Evolutionary conservation across 2,888 invertebrate genomes (phyloP).

Genomic region (Pristionchus arcanus): DNA sequence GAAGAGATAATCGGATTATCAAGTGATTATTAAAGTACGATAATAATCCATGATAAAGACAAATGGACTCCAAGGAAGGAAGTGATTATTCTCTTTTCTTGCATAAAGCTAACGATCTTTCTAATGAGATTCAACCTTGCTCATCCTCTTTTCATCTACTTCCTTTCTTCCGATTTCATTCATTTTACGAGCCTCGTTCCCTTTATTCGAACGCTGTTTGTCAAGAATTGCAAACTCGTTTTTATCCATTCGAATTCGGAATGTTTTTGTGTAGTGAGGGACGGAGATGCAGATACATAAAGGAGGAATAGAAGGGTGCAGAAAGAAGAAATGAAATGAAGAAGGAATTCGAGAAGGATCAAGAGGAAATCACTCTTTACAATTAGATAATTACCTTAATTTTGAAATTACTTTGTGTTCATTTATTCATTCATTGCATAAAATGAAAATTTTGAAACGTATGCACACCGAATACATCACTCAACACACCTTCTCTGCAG

Average conservation of each 20-base stretch:
- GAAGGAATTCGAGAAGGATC: too few species aligned
- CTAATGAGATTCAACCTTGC: neutral
- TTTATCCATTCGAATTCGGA: constrained; percentile 7
- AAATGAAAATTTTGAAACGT: too few species aligned
- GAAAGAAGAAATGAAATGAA: too few species aligned
- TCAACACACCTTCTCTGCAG: too few species aligned
- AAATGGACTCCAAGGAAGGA: neutral
- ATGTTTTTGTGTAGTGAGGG: neutral
- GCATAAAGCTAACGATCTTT: neutral
- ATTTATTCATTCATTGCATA: too few species aligned
- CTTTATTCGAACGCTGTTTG: constrained; percentile 20
- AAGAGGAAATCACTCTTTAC: too few species aligned
- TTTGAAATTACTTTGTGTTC: too few species aligned
- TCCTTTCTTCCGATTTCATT: neutral
- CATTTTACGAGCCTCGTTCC: neutral
- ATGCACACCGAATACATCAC: too few species aligned
- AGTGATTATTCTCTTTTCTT: neutral
- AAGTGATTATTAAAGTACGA: neutral
- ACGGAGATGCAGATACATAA: too few species aligned
- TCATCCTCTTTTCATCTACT: neutral
- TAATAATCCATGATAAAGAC: neutral
- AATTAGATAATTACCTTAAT: too few species aligned
- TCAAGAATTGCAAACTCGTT: constrained; percentile 20
- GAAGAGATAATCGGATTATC: neutral
- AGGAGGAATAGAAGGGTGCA: too few species aligned